Conservation (phyloP, 2,113 vertebrate species). For the Haemorhous mexicanus region DNA sequence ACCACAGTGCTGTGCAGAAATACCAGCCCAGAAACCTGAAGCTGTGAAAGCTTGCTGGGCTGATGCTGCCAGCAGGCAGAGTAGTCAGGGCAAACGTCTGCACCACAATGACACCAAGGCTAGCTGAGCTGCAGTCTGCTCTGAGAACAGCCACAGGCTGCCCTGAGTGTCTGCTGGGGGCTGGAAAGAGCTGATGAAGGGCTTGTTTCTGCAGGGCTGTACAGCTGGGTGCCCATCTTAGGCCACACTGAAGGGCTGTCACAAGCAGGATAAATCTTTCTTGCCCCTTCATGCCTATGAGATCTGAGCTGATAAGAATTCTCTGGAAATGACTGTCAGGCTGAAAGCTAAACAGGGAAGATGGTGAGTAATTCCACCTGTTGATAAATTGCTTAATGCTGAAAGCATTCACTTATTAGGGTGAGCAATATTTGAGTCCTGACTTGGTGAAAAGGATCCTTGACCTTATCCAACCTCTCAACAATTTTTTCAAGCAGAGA, state of each 20-base stretch:
- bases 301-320: background rate
- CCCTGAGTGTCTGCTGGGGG: accelerated
- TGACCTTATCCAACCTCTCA: background rate
- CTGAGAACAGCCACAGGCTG: accelerated
- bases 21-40: background rate
- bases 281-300: background rate
- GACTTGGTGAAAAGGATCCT: background rate
- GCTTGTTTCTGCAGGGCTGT: background rate
- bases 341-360: background rate
- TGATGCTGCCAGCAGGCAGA: background rate
- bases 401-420: background rate
- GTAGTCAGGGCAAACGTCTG: background rate
- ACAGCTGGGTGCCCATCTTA: background rate
- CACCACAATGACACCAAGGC: accelerated
- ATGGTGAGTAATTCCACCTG: background rate
- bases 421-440: background rate
- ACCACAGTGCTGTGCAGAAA: background rate
- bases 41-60: background rate
- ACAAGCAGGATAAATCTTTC: background rate
- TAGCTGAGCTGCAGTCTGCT: accelerated
- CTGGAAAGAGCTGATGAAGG: background rate
- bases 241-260: background rate
- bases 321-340: background rate
- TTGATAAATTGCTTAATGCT: background rate
- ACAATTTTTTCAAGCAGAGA: background rate